A percentile compares a stretch with the other conserved stretches of the same genome.
These are phyloP conservation scores for Pipra filicauda DNA, from an alignment of 2,113 vertebrate species.

Conservation along the genomic window DNA sequence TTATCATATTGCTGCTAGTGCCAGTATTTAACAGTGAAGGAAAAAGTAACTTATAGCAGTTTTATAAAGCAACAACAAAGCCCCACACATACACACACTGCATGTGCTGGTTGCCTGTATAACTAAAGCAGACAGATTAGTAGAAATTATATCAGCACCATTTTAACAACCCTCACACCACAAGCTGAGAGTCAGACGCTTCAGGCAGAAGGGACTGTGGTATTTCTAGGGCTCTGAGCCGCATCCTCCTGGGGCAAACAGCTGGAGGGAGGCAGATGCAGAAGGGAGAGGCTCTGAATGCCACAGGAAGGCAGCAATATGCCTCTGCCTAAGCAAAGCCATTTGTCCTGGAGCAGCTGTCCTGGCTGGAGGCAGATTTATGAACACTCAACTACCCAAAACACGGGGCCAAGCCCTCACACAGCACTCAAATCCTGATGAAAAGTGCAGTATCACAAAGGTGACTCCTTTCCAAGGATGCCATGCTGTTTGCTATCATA, in stretches of 20 bases:
- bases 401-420: background rate
- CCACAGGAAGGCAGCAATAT: background rate
- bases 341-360: background rate
- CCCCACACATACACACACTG: rapidly evolving
- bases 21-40: background rate
- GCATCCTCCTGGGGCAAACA: background rate
- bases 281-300: background rate
- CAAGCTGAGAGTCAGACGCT: background rate
- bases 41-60: background rate
- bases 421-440: background rate
- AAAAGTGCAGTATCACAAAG: background rate
- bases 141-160: rapidly evolving
- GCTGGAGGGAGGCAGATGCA: background rate
- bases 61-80: background rate
- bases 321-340: background rate
- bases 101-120: rapidly evolving
- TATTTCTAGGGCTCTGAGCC: background rate
- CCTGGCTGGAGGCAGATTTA: background rate
- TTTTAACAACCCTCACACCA: rapidly evolving
- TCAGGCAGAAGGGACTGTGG: background rate
- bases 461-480: background rate
- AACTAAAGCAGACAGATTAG: background rate
- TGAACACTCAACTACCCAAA: background rate
- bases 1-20: background rate
- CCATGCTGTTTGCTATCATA: background rate